Percentiles rank a stretch among this genome's conserved stretches.
Evolutionary conservation across 2,113 vertebrate species (phyloP).

Genomic region (Rhegmatorhina hoffmannsi): DNA sequence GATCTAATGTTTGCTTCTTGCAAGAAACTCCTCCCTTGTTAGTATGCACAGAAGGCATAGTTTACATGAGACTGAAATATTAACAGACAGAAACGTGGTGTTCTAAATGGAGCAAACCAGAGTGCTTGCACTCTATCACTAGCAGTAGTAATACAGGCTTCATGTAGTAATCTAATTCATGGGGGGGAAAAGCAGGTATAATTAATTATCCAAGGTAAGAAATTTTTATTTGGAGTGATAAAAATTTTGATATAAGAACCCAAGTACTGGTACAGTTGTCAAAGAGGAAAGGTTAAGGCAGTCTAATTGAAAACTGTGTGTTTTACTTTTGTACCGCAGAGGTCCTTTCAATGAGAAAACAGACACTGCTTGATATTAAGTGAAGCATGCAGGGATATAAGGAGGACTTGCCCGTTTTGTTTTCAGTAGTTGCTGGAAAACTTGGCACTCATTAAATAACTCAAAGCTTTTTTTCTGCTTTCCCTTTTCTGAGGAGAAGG

Average conservation of each 20-base stretch:
- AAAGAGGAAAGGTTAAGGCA: not conserved
- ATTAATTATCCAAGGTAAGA: not conserved
- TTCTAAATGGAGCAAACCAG: not conserved
- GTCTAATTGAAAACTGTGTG: not conserved
- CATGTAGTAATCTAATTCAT: not conserved
- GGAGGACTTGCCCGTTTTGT: not conserved
- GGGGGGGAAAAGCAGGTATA: not conserved
- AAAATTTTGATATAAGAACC: not conserved
- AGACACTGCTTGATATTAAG: not conserved
- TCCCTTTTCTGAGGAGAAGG: not conserved
- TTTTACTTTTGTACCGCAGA: not conserved
- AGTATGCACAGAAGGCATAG: not conserved
- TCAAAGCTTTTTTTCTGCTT: not conserved
- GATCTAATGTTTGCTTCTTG: constrained; percentile 8
- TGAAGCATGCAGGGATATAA: not conserved
- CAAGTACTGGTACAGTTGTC: not conserved
- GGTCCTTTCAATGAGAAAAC: not conserved
- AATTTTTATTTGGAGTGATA: not conserved
- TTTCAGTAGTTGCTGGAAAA: not conserved
- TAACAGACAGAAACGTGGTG: not conserved
- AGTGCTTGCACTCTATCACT: rapidly evolving
- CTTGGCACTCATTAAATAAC: not conserved
- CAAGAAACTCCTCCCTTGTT: not conserved
- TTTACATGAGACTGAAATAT: not conserved
- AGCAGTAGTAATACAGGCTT: not conserved